Conservation (phyloP, 64 coral and sea anemone species). For the Trachythela sp. region DNA sequence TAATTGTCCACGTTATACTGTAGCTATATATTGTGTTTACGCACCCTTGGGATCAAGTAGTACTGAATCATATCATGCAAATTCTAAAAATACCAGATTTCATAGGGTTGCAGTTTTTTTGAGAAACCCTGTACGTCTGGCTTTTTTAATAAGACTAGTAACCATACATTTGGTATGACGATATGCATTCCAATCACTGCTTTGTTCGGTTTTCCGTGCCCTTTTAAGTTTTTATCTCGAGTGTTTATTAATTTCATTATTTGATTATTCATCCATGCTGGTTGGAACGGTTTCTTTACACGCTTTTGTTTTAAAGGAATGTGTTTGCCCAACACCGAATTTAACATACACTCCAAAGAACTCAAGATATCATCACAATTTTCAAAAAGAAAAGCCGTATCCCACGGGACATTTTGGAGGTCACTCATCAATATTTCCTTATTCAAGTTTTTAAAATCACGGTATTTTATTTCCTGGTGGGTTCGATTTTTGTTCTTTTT, state of each 20-base stretch:
- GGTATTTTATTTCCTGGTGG: constrained; percentile 5
- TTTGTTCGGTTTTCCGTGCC: no score
- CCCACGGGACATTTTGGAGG: constrained; percentile 29
- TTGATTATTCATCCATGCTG: background rate
- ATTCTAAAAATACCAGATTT: no score
- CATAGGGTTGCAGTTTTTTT: no score
- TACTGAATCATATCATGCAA: no score
- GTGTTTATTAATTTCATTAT: background rate
- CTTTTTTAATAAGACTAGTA: no score
- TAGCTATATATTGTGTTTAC: no score
- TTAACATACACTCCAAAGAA: background rate
- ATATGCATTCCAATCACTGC: no score
- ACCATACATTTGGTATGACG: no score
- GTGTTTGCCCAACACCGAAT: background rate
- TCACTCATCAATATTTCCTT: constrained; percentile 14
- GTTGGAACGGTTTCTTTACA: background rate
- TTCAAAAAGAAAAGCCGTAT: constrained; percentile 39
- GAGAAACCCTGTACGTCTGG: no score
- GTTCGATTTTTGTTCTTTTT: background rate
- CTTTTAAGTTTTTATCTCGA: no score
- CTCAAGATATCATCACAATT: constrained; percentile 16
- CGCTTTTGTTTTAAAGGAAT: constrained; percentile 15
- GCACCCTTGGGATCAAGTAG: no score
- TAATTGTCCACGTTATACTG: no score
- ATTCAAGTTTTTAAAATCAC: constrained; percentile 38